phyloP scores from a whole-genome alignment of 2,888 invertebrate species.

The Venusia cambrica region DNA sequence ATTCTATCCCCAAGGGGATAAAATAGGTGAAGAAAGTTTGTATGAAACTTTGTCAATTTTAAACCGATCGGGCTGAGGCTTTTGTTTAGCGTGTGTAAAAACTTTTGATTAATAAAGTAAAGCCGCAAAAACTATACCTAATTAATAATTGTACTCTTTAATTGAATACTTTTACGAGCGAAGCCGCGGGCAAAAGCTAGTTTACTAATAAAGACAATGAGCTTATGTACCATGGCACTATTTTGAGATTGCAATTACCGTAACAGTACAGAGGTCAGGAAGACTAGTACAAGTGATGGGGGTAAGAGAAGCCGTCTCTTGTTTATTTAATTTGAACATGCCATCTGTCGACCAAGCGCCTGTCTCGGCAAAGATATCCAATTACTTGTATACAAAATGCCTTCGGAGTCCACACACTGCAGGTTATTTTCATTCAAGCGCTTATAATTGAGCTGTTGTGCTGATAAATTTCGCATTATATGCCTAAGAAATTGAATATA shows the following conservation, averaged over 20 bases:
- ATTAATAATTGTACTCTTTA: too few relatives aligned
- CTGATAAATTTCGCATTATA: slow-evolving; percentile 21
- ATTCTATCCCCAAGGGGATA: too few relatives aligned
- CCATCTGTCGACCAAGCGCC: slow-evolving; percentile 55
- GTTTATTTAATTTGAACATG: slow-evolving; percentile 70
- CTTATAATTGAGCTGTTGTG: slow-evolving; percentile 24
- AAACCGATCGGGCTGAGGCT: too few relatives aligned
- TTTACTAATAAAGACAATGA: too few relatives aligned
- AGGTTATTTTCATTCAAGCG: slow-evolving; percentile 30
- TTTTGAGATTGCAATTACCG: slow-evolving; percentile 9
- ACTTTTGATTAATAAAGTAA: too few relatives aligned
- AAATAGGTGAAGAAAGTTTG: too few relatives aligned
- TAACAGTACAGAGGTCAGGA: slow-evolving; percentile 21
- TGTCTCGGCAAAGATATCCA: slow-evolving; percentile 53
- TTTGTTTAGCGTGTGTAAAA: too few relatives aligned
- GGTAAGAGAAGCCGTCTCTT: slow-evolving; percentile 56
- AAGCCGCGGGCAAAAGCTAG: too few relatives aligned
- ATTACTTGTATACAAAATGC: slow-evolving; percentile 52
- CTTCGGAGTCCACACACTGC: slow-evolving; percentile 33
- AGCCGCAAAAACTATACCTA: too few relatives aligned
- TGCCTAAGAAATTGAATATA: slow-evolving; percentile 7
- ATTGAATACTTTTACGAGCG: too few relatives aligned
- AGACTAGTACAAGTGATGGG: slow-evolving; percentile 45
- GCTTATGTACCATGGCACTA: too few relatives aligned
- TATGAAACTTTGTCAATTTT: too few relatives aligned